These are phyloP conservation scores for Trachymyrmex cornetzi DNA, from an alignment of 1,140 invertebrate genomes.

Conservation along the genomic window DNA sequence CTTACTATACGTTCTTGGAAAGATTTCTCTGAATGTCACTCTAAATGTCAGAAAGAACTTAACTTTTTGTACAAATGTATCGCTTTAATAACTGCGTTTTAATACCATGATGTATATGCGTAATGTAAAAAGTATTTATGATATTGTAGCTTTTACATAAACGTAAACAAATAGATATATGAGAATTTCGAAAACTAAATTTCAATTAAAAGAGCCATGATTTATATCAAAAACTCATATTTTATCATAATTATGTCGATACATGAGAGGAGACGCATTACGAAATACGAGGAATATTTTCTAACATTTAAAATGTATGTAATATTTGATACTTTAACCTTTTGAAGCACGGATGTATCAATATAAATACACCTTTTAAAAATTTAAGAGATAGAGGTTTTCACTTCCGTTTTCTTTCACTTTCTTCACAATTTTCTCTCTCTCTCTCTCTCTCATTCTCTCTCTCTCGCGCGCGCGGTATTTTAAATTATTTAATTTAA, in stretches of 20 bases:
- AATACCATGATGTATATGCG: background rate
- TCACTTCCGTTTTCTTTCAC: too few relatives aligned
- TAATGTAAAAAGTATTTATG: background rate
- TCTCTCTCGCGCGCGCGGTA: too few relatives aligned
- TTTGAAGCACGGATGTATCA: too few relatives aligned
- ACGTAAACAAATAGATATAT: background rate
- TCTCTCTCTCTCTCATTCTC: too few relatives aligned
- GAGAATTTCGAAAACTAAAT: background rate
- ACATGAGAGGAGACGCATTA: background rate
- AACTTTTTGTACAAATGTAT: slow-evolving; percentile 5
- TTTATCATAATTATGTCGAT: background rate
- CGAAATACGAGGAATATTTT: background rate
- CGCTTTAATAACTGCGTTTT: background rate
- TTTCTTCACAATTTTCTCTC: too few relatives aligned
- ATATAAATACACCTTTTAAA: too few relatives aligned
- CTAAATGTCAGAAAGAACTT: slow-evolving; percentile 20
- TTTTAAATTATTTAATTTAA: too few relatives aligned
- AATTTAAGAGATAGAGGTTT: too few relatives aligned
- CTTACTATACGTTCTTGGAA: background rate
- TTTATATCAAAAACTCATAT: background rate
- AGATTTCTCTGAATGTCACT: slow-evolving; percentile 27
- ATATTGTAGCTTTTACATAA: background rate
- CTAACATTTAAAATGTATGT: background rate
- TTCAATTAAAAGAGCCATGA: background rate
- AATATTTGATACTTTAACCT: too few relatives aligned